A percentile compares a stretch with the other conserved stretches of the same genome.
Evolutionary conservation across 2,113 vertebrate genomes (phyloP).

Genomic region (Etheostoma spectabile): DNA sequence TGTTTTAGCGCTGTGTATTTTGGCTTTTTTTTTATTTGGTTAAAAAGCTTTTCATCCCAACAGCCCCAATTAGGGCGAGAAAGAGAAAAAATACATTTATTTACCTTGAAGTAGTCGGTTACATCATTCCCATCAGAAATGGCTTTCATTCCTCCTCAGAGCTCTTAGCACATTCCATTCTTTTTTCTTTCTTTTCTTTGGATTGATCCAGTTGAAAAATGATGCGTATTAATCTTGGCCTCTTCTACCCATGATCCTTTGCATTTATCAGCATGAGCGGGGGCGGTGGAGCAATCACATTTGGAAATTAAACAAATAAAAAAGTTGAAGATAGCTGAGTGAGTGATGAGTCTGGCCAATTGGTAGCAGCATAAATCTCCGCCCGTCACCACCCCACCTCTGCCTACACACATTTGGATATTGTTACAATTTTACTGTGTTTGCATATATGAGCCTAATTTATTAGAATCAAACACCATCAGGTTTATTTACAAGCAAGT

Average conservation of each 20-base stretch:
- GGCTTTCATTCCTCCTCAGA: constrained; percentile 49
- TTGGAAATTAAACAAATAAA: constrained; percentile 81
- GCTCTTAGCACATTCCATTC: constrained; percentile 58
- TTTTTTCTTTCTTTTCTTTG: constrained; percentile 19
- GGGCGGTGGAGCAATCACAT: constrained; percentile 73
- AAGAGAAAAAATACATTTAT: constrained; percentile 38
- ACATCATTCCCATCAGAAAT: constrained; percentile 51
- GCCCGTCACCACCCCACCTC: constrained; percentile 51
- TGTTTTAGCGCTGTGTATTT: constrained; percentile 16
- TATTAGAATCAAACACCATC: constrained; percentile 82
- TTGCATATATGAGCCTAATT: constrained; percentile 81
- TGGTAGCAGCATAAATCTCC: constrained; percentile 71
- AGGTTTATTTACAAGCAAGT: constrained; percentile 83
- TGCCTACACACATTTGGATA: constrained; percentile 67
- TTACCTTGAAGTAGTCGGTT: constrained; percentile 30
- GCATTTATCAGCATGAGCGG: constrained; percentile 67
- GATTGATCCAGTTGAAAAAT: constrained; percentile 68
- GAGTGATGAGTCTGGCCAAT: constrained; percentile 73
- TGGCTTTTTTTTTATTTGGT: constrained; percentile 45
- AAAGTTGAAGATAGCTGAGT: constrained; percentile 76
- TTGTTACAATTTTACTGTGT: constrained; percentile 79
- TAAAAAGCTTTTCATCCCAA: constrained; percentile 54
- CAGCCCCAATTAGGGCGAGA: constrained; percentile 25
- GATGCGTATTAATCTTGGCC: constrained; percentile 68
- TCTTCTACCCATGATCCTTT: constrained; percentile 69